These are phyloP conservation scores for Andrena marginata DNA, from an alignment of 2,888 invertebrate species.

Conservation along the genomic window DNA sequence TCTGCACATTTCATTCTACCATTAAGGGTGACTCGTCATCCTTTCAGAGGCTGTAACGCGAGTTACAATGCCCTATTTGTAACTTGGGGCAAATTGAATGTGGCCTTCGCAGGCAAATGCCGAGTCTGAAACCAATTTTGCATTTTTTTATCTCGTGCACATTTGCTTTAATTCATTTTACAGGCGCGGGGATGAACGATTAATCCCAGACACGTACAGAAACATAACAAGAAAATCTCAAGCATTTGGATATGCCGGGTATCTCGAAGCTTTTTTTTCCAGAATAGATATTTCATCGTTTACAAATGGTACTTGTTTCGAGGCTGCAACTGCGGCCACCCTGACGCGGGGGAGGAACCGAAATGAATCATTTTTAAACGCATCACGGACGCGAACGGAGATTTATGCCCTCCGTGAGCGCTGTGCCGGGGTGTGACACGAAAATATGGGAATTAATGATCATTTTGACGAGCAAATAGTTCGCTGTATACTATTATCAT, in stretches of 20 bases:
- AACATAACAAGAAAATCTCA: slow-evolving; percentile 11
- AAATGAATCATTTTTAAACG: slow-evolving; percentile 50
- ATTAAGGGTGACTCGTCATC: too few species aligned
- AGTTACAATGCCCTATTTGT: too few species aligned
- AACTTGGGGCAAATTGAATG: neutral
- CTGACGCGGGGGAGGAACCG: neutral
- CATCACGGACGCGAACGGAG: slow-evolving; percentile 23
- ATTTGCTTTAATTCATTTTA: slow-evolving; percentile 18
- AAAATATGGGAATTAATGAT: slow-evolving; percentile 12
- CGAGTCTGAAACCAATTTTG: neutral
- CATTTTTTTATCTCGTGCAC: neutral
- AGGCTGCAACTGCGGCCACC: slow-evolving; percentile 4
- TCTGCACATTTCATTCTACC: too few species aligned
- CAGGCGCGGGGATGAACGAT: slow-evolving; percentile 1
- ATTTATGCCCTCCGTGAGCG: slow-evolving; percentile 33
- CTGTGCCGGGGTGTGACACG: slow-evolving; percentile 9
- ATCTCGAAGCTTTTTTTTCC: slow-evolving; percentile 2
- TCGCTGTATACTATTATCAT: neutral
- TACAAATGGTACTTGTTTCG: slow-evolving; percentile 30
- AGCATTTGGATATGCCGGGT: slow-evolving; percentile 1
- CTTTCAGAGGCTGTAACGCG: too few species aligned
- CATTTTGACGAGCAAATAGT: slow-evolving; percentile 19
- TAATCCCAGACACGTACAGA: slow-evolving; percentile 10
- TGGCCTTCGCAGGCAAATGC: neutral
- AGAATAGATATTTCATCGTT: slow-evolving; percentile 18